Conservation (phyloP, 2,797 vertebrate genomes). For the Acanthopagrus latus region DNA sequence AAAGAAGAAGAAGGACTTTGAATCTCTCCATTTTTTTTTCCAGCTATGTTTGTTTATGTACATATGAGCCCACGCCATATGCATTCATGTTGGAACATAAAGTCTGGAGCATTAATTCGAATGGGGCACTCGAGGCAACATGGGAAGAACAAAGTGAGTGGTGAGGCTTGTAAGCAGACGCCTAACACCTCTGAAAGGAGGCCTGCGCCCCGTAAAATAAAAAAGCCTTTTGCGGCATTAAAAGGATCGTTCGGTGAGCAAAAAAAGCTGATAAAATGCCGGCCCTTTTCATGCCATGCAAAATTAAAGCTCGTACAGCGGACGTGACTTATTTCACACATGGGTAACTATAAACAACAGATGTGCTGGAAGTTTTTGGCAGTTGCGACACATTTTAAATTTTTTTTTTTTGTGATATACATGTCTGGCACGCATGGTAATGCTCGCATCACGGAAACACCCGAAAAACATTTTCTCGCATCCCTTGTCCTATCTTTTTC, state of each 20-base stretch:
- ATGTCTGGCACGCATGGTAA: slow-evolving; percentile 28
- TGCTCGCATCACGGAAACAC: slow-evolving; percentile 51
- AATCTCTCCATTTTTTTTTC: slow-evolving; percentile 15
- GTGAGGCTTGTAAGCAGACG: slow-evolving; percentile 33
- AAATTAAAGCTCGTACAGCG: slow-evolving; percentile 35
- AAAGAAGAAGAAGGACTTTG: slow-evolving; percentile 12
- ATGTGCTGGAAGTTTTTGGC: slow-evolving; percentile 39
- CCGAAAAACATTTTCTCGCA: slow-evolving; percentile 31
- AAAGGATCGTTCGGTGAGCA: slow-evolving; percentile 46
- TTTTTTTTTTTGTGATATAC: slow-evolving; percentile 8
- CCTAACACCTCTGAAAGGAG: slow-evolving; percentile 61
- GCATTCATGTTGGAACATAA: slow-evolving; percentile 25
- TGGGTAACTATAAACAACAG: slow-evolving; percentile 47
- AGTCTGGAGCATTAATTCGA: slow-evolving; percentile 33
- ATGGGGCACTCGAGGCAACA: slow-evolving; percentile 36
- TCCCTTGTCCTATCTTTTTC: slow-evolving; percentile 14
- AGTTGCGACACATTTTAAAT: slow-evolving; percentile 11
- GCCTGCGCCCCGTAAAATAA: slow-evolving; percentile 50
- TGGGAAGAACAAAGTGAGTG: slow-evolving; percentile 41
- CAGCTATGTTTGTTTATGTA: not conserved
- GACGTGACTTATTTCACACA: slow-evolving; percentile 60
- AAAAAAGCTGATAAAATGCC: slow-evolving; percentile 40
- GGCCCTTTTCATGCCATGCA: slow-evolving; percentile 18
- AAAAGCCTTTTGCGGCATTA: slow-evolving; percentile 48
- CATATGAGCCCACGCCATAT: slow-evolving; percentile 16